Evolutionary conservation across 2,113 vertebrate species (phyloP), one percentile per base, ranked within the genome.

Genomic region (Xiphophorus maculatus): DNA sequence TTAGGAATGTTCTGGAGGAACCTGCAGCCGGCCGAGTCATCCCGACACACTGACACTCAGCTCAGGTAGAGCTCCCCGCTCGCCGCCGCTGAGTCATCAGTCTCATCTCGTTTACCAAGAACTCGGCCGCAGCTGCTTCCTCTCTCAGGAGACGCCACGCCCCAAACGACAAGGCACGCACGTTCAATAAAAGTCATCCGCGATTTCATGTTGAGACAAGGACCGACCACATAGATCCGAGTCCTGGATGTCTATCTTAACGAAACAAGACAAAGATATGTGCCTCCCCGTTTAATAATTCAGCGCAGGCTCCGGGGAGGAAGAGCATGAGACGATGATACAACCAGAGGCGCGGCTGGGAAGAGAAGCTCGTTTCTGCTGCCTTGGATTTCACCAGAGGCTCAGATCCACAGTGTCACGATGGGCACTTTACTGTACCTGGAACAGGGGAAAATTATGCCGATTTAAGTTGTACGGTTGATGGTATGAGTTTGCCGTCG

Each of bases 251-350:
- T 83, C 69, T 76, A 65, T 78, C 76, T 75, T 70, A 80, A 84
- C 80, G 84, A 76, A 80, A 77, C 72, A 62, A 84, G 76, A 85
- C 86, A 88, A 77, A 70, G 74, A 29, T 19, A 76, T 54, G 74
- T 7, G 13, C 48, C 54, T 71, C 42, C 79, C 35, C 67, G 42
- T 79, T 85, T 91, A 90, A 83, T 89, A 86, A 88, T 91, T 90
- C 82, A 90, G 62, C 9, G 48, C 35, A 73, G 63, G 66, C 73
- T 74, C 68, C 65, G 76, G 73, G 78, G 70, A 74, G 63, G 80
- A 76, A 44, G 68, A 72, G 71, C 68, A 74, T 69, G 72, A 78
- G 82, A 77, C 71, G 76, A 71, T 86, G 63, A 48, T 54, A n/a
- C 73, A 75, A 85, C 83, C 72, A 71, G 71, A 71, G 76, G 77